phyloP scores from a whole-genome alignment of 2,113 vertebrate genomes.

The Dunckerocampus dactyliophorus region DNA sequence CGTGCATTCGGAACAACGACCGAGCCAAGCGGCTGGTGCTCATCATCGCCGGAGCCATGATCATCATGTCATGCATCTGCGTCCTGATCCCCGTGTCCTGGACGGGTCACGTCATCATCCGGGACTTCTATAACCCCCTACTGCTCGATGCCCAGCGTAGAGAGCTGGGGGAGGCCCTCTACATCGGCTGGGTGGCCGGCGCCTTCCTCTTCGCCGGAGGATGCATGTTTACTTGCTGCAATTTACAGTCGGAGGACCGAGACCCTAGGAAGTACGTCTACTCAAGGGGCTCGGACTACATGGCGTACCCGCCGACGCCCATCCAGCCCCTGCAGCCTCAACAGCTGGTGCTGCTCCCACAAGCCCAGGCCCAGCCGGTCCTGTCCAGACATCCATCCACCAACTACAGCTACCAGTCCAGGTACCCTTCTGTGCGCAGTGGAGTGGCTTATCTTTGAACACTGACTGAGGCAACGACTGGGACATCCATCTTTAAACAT shows the following conservation, averaged over 20 bases:
- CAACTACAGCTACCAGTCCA: conserved; percentile 62
- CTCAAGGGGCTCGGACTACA: conserved; percentile 47
- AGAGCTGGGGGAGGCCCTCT: conserved; percentile 78
- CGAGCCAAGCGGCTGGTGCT: conserved; percentile 65
- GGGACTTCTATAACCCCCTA: conserved; percentile 75
- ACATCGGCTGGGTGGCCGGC: conserved; percentile 75
- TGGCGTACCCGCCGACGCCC: conserved; percentile 53
- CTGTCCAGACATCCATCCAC: conserved; percentile 52
- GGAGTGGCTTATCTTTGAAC: conserved; percentile 60
- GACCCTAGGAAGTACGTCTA: conserved; percentile 47
- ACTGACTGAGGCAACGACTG: conserved; percentile 12
- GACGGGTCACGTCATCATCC: conserved; percentile 74
- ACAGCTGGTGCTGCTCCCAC: conserved; percentile 46
- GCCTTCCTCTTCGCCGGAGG: conserved; percentile 72
- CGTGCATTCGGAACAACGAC: conserved; percentile 65
- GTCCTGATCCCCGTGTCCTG: conserved; percentile 75
- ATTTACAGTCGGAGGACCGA: conserved; percentile 41
- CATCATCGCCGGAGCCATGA: conserved; percentile 64
- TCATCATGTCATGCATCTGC: conserved; percentile 65
- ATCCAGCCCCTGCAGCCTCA: conserved; percentile 42
- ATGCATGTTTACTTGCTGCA: conserved; percentile 70
- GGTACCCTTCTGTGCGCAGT: conserved; percentile 60
- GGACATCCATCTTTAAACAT: too few relatives aligned
- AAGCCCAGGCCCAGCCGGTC: conserved; percentile 33
- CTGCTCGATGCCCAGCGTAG: conserved; percentile 72